A percentile compares a stretch with the other conserved stretches of the same genome.
phyloP scores from a whole-genome alignment of 2,113 vertebrate genomes.

The Neolamprologus brichardi region DNA sequence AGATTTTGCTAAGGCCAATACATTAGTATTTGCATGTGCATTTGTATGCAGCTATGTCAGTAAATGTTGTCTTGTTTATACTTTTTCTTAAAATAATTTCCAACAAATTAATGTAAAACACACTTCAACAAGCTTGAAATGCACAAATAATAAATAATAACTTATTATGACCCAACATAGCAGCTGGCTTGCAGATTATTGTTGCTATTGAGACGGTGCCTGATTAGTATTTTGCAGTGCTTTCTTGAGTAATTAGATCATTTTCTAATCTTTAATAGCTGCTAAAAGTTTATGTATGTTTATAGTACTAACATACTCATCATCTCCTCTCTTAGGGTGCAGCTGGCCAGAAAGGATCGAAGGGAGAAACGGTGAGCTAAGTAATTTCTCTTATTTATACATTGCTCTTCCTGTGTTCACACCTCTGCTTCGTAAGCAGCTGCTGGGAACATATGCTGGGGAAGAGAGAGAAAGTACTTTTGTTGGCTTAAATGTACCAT shows the following conservation, averaged over 20 bases:
- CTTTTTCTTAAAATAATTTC: background rate
- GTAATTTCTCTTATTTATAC: conserved; percentile 31
- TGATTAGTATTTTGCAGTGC: background rate
- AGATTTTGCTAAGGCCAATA: background rate
- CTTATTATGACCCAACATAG: background rate
- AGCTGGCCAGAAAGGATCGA: conserved; percentile 83
- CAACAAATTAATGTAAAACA: background rate
- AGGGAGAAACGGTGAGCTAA: conserved; percentile 78
- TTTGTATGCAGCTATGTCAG: background rate
- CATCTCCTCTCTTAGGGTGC: conserved; percentile 68
- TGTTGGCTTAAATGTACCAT: conserved; percentile 28
- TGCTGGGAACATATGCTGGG: conserved; percentile 31
- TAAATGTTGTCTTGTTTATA: background rate
- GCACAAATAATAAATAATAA: background rate
- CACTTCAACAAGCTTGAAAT: background rate
- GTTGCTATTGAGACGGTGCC: background rate
- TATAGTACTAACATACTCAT: background rate
- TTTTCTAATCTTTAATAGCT: background rate
- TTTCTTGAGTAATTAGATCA: background rate
- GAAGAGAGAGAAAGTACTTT: conserved; percentile 2
- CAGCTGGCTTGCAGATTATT: background rate
- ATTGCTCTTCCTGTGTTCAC: background rate
- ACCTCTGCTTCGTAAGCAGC: conserved; percentile 19
- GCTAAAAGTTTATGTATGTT: background rate
- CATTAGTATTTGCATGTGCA: background rate